Evolutionary conservation across 2,888 invertebrate genomes (phyloP).

Genomic region (Xestia xanthographa): DNA sequence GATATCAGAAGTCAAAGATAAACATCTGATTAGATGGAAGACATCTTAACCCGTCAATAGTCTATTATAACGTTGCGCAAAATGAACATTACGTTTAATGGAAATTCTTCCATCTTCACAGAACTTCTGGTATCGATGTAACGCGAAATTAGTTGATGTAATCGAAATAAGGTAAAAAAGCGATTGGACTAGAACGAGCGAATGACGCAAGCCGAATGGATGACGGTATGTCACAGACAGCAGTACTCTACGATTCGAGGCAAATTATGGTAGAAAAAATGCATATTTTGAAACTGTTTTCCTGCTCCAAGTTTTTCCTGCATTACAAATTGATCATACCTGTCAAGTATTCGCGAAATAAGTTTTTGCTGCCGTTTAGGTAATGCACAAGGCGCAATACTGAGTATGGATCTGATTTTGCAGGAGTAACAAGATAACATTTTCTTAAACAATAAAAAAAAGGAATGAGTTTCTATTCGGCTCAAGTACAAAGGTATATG

Average conservation of each 20-base stretch:
- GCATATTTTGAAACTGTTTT: conserved; percentile 59
- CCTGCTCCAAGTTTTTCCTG: conserved; percentile 54
- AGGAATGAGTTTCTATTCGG: conserved; percentile 38
- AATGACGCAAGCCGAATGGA: conserved; percentile 77
- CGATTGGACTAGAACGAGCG: conserved; percentile 75
- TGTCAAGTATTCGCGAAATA: conserved; percentile 20
- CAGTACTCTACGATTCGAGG: conserved; percentile 44
- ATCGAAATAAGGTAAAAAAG: conserved; percentile 81
- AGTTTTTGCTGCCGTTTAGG: conserved; percentile 26
- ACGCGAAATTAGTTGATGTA: conserved; percentile 83
- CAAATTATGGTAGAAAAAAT: conserved; percentile 48
- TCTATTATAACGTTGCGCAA: conserved; percentile 78
- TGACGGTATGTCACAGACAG: conserved; percentile 70
- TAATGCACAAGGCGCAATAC: conserved; percentile 22
- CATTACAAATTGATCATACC: conserved; percentile 28
- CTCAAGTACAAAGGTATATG: conserved; percentile 45
- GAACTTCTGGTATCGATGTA: conserved; percentile 79
- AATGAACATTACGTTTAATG: conserved; percentile 80
- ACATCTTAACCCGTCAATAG: conserved; percentile 69
- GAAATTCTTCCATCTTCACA: conserved; percentile 78
- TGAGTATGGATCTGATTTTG: conserved; percentile 10
- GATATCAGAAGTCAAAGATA: conserved; percentile 60
- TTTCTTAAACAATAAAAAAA: conserved; percentile 30
- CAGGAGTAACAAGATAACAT: conserved; percentile 35
- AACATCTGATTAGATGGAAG: conserved; percentile 62